Conservation (phyloP, 2,113 vertebrate genomes). For the Ictidomys tridecemlineatus region DNA sequence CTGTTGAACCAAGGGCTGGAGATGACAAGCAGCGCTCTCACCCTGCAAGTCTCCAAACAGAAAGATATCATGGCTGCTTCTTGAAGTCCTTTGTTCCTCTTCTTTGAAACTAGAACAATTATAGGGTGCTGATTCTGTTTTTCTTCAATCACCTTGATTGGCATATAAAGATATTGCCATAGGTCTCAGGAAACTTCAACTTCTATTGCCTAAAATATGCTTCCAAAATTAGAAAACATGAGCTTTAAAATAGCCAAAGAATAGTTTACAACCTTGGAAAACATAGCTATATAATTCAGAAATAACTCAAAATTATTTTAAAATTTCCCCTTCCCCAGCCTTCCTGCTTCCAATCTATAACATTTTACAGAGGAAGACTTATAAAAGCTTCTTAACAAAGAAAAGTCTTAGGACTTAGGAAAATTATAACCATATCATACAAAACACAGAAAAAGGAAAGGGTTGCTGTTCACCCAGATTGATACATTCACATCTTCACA, state of each 20-base stretch:
- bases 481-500: neutral
- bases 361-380: conserved; percentile 39
- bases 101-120: conserved; percentile 7
- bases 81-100: neutral
- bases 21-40: neutral
- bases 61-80: neutral
- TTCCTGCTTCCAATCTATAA: conserved; percentile 38
- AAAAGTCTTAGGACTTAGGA: conserved; percentile 4
- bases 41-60: neutral
- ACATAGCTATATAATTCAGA: conserved; percentile 33
- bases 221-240: conserved; percentile 65
- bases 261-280: conserved; percentile 58
- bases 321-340: neutral
- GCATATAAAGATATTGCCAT: conserved; percentile 15
- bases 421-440: conserved; percentile 29
- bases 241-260: conserved; percentile 45
- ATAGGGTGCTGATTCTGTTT: neutral
- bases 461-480: neutral
- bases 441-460: conserved; percentile 29
- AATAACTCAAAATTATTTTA: conserved; percentile 59
- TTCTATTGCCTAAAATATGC: conserved; percentile 64
- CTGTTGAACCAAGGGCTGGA: neutral
- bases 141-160: conserved; percentile 41
- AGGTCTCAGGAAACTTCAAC: conserved; percentile 43
- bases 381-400: conserved; percentile 6